phyloP scores from a whole-genome alignment of 30 jellyfish, hydroid and myxozoan genomes.

The Clytia hemisphaerica region DNA sequence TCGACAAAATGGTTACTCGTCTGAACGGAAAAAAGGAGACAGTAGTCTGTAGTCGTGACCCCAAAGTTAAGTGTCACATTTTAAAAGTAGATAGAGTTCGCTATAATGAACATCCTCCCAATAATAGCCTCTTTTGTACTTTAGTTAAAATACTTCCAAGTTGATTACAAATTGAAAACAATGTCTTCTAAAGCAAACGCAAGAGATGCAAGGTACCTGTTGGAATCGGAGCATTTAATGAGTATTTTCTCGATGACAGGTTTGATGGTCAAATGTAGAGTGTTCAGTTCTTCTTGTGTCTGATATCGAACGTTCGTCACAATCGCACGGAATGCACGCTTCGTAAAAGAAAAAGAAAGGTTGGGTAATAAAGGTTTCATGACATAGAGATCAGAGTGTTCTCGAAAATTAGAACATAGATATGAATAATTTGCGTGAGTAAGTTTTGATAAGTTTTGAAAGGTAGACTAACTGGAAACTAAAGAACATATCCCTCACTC shows the following conservation, averaged over 20 bases:
- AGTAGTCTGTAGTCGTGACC: too few species aligned
- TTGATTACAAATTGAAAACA: background rate
- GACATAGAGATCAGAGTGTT: background rate
- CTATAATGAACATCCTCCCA: background rate
- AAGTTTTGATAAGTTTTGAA: too few species aligned
- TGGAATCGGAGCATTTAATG: constrained; percentile 88
- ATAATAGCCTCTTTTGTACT: too few species aligned
- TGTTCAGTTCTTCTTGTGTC: constrained; percentile 41
- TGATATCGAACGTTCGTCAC: constrained; percentile 44
- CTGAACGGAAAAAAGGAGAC: constrained; percentile 15
- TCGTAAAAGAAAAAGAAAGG: background rate
- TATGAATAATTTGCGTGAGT: too few species aligned
- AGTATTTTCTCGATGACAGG: constrained; percentile 73
- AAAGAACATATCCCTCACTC: too few species aligned
- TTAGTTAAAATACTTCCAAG: background rate
- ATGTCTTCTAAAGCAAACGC: background rate
- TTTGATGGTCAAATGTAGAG: constrained; percentile 49
- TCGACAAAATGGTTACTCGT: constrained; percentile 78
- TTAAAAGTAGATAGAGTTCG: background rate
- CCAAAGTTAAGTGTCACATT: background rate
- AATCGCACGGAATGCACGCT: constrained; percentile 89
- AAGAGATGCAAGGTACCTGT: constrained; percentile 42
- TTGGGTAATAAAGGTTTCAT: background rate
- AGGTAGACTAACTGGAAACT: too few species aligned
- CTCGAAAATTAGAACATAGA: too few species aligned